Evolutionary conservation across 2,113 vertebrate genomes (phyloP), one percentile per base, ranked within the genome.

Genomic region (Neotragus pygmaeus): DNA sequence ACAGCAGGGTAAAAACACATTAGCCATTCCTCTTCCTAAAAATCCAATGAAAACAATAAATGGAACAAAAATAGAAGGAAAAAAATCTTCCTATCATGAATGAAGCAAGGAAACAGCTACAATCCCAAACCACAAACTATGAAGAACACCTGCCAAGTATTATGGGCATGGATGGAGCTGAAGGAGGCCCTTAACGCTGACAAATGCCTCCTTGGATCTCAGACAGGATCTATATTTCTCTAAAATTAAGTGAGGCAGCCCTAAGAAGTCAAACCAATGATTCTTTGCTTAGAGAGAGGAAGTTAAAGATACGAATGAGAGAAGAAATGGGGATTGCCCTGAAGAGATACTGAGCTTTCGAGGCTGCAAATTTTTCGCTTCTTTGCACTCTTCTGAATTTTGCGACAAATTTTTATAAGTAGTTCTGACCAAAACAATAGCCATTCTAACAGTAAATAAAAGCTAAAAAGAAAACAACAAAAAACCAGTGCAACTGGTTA

Each of bases 91-190:
- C 58, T 62, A 90, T 85, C 88, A 73, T 94, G 95, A 96, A 97
- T 88, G 92, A 98, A 97, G 94, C 30, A 81, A 97, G 95, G 66
- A 92, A 97, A 92, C 33, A 57, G 55, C 70, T 94, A 94, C 77
- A 95, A 73, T 96, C 77, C 91, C 70, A 96, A 97, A 95, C 94
- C 97, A 96, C 96, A 95, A 88, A 93, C 96, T 94, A 86, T 27
- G 49, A 92, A 82, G 85, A 91, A 77, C 70, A 94, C 94, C 92
- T 97, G 96, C 93, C 96, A 94, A 92, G 53, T 47, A 73, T 7
- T 57, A 91, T 60, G 45, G 49, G 94, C 66, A 57, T 25, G 58
- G 62, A 75, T 84, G 58, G 70, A 82, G 85, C 78, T 7, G 51
- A 82, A 62, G 88, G 60, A 77, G 60, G 70, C 58, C 80, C 62